Conservation (phyloP, 2,888 invertebrate species). For the Anoncus sp. region DNA sequence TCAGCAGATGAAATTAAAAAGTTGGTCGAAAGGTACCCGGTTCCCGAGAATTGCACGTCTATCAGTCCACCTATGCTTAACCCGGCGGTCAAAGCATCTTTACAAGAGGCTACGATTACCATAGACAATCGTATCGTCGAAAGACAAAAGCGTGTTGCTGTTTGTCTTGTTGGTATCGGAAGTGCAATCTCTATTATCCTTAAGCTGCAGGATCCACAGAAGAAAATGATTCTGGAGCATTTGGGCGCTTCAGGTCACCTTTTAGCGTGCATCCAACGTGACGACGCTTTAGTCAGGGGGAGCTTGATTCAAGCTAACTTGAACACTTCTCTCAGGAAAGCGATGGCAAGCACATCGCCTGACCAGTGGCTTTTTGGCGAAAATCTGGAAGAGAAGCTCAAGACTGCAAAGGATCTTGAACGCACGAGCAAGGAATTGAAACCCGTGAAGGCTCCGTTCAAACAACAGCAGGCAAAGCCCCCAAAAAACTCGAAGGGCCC, state of each 20-base stretch:
- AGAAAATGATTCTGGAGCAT: slow-evolving; percentile 33
- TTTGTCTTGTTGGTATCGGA: slow-evolving; percentile 43
- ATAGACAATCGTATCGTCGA: slow-evolving; percentile 48
- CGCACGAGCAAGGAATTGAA: slow-evolving; percentile 42
- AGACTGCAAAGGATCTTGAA: slow-evolving; percentile 39
- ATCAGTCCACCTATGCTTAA: slow-evolving; percentile 45
- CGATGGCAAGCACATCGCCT: slow-evolving; percentile 31
- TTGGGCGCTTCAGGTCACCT: slow-evolving; percentile 37
- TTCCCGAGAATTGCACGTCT: slow-evolving; percentile 43
- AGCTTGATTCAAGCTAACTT: slow-evolving; percentile 50
- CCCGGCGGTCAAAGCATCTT: slow-evolving; percentile 41
- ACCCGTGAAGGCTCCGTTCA: slow-evolving; percentile 5
- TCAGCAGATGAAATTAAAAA: no score
- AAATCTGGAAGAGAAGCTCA: slow-evolving; percentile 40
- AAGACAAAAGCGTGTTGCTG: slow-evolving; percentile 47
- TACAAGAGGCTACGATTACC: slow-evolving; percentile 36
- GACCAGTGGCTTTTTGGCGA: slow-evolving; percentile 51
- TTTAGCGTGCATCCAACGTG: slow-evolving; percentile 43
- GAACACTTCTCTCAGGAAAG: slow-evolving; percentile 38
- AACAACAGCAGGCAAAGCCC: slow-evolving; percentile 1
- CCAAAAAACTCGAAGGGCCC: slow-evolving; percentile 58
- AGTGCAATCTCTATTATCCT: slow-evolving; percentile 20
- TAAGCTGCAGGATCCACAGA: slow-evolving; percentile 21
- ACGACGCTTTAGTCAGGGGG: slow-evolving; percentile 36
- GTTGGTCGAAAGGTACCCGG: slow-evolving; percentile 37